Evolutionary conservation across 1,140 invertebrate species (phyloP), one percentile per base, ranked within the genome.

Genomic region (Phthorimaea operculella): DNA sequence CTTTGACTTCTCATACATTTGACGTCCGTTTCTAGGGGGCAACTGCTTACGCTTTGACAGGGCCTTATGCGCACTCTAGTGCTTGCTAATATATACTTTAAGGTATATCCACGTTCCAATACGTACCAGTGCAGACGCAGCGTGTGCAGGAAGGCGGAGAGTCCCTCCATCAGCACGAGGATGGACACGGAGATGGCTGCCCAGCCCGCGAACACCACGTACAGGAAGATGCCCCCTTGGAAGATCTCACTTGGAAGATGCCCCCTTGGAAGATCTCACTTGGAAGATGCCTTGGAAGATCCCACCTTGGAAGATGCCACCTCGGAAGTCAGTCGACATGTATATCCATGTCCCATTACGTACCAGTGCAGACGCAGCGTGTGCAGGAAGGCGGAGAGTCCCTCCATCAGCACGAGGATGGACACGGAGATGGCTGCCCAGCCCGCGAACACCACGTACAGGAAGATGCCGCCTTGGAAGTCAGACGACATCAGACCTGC

Each of bases 301-400:
- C n/a, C n/a, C n/a, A n/a, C n/a, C n/a, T n/a, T n/a, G n/a, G n/a
- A n/a, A n/a, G n/a, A n/a, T n/a, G n/a, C n/a, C n/a, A n/a, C n/a
- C n/a, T n/a, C n/a, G n/a, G n/a, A n/a, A n/a, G n/a, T n/a, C n/a
- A n/a, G n/a, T n/a, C n/a, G n/a, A n/a, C n/a, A n/a, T n/a, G n/a
- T n/a, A n/a, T n/a, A n/a, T 42, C 21, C 21, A 2, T 6, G 6
- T 39, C 4, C 8, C 4, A 39, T 1, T 39, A 62, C 72, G 82
- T 87, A 98, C 98, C 98, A 99, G 85, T 99, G 98, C 55, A 99
- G 88, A 89, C 98, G 94, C 54, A 99, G 90, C 4, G 97, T 98
- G 78, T 99, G 98, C 53, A 99, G 88, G 87, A 99, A 99, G 47
- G 98, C 98, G 34, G 97, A 98, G 1, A 99, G 87, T 3, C 98